A percentile compares a stretch with the other conserved stretches of the same genome.
Conservation (phyloP, 1,140 invertebrate species). For the Nasonia giraulti region DNA sequence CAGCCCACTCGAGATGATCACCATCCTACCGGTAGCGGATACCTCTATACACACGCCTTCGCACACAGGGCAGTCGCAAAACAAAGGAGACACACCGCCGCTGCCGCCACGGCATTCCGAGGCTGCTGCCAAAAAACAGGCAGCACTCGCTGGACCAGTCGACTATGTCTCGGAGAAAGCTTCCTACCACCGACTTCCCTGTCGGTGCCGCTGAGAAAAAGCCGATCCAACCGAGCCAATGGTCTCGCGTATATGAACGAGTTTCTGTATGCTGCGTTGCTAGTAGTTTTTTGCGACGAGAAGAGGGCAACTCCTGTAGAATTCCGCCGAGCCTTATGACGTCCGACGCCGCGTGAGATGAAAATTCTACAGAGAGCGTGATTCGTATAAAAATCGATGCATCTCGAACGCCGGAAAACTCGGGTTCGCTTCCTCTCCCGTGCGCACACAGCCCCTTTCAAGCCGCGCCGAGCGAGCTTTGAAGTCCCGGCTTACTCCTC, state of each 20-base stretch:
- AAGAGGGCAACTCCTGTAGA: too few species aligned
- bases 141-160: conserved; percentile 39
- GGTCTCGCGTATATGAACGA: not conserved
- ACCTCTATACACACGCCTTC: too few species aligned
- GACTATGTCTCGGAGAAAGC: conserved; percentile 15
- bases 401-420: not conserved
- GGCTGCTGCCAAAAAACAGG: conserved; percentile 33
- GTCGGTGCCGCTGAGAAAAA: conserved; percentile 14
- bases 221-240: not conserved
- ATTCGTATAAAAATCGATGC: not conserved
- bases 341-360: not conserved
- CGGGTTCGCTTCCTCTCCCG: not conserved
- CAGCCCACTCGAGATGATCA: not conserved
- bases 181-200: not conserved
- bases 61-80: not conserved
- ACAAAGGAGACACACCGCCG: not conserved
- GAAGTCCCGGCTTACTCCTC: conserved; percentile 24
- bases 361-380: not conserved
- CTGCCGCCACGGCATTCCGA: not conserved
- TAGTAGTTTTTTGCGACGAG: not conserved
- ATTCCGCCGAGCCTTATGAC: not conserved
- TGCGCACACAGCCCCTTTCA: not conserved
- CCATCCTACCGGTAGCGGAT: not conserved
- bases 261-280: not conserved
- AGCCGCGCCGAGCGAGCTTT: not conserved